Conservation (phyloP, 2,888 invertebrate genomes). For the Ornithoptera priamus region DNA sequence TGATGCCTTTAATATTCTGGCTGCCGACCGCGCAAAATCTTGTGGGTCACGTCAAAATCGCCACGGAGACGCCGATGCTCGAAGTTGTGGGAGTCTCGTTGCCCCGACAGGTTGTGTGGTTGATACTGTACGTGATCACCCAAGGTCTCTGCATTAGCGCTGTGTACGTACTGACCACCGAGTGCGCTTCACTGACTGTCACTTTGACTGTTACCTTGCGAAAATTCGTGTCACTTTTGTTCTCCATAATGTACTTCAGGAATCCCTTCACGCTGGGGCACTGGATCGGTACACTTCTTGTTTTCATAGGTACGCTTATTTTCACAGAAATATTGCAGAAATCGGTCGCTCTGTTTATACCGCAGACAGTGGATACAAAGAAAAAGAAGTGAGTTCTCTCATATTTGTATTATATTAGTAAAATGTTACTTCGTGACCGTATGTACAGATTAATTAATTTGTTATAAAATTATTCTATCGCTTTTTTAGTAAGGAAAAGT, state of each 20-base stretch:
- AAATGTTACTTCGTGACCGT: conserved; percentile 6
- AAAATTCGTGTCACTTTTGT: conserved; percentile 96
- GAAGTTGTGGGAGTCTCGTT: conserved; percentile 81
- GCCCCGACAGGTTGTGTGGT: conserved; percentile 88
- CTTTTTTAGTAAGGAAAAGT: background rate
- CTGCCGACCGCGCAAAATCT: conserved; percentile 89
- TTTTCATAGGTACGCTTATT: conserved; percentile 95
- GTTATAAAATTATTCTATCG: conserved; percentile 3
- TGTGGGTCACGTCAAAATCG: conserved; percentile 85
- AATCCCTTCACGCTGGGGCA: conserved; percentile 96
- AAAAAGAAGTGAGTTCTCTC: conserved; percentile 51
- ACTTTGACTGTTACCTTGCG: conserved; percentile 97
- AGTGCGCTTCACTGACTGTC: conserved; percentile 95
- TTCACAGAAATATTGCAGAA: conserved; percentile 90
- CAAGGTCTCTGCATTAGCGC: conserved; percentile 97
- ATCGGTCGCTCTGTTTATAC: conserved; percentile 57
- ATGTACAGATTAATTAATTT: conserved; percentile 1
- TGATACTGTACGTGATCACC: conserved; percentile 90
- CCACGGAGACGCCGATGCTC: conserved; percentile 82
- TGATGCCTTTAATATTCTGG: conserved; percentile 94
- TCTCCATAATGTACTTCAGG: conserved; percentile 96
- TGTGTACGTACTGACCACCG: conserved; percentile 96
- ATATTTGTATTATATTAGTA: background rate
- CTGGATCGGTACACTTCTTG: conserved; percentile 93
- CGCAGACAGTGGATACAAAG: conserved; percentile 48